Base-by-base conservation (phyloP, 2,888 invertebrate species). In the Idaea biselata region DNA sequence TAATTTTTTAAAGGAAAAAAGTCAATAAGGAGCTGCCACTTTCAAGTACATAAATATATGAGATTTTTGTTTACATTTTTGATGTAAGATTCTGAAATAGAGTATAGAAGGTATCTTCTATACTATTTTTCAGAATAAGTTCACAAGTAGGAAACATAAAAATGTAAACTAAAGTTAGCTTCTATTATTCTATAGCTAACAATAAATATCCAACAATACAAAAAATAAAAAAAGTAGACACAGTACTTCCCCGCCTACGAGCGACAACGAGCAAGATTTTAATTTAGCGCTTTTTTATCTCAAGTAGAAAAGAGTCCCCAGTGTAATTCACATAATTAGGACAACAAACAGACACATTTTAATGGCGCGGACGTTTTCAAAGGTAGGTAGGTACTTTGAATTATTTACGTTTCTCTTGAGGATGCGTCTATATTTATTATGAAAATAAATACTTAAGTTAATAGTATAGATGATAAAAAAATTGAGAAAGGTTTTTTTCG, bases 271-370 rank as follows among this genome's bases (percentile, higher is more conserved):
- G 70, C 61, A 67, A 77, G 77, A 78, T 82, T 83, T 79, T 76
- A 80, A 82, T 78, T 78, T 73, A 62, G 58, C 72, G 78, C 73
- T 77, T 80, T 84, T 84, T 83, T 75, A 73, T 67, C 56, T 56
- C 56, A 55, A 61, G 69, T 69, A 69, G 73, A 72, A 76, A 80
- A 81, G 79, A 77, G 80, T 80, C 83, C 83, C 83, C 64, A 60
- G 79, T 76, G 82, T 82, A 86, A 87, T 86, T 84, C 78, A 75
- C 74, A 70, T 85, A 89, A 89, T 89, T 86, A 88, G 79, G 78
- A 76, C 68, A 81, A 84, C 86, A 87, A 86, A 86, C 84, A 82
- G 82, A 80, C 79, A 74, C 79, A 85, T 83, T 86, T 84, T 87
- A 84, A 88, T 83, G 81, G 78, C 76, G 68, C 63, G 75, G 73